Evolutionary conservation across 2,113 vertebrate species (phyloP).

Genomic region (Vicugna pacos): DNA sequence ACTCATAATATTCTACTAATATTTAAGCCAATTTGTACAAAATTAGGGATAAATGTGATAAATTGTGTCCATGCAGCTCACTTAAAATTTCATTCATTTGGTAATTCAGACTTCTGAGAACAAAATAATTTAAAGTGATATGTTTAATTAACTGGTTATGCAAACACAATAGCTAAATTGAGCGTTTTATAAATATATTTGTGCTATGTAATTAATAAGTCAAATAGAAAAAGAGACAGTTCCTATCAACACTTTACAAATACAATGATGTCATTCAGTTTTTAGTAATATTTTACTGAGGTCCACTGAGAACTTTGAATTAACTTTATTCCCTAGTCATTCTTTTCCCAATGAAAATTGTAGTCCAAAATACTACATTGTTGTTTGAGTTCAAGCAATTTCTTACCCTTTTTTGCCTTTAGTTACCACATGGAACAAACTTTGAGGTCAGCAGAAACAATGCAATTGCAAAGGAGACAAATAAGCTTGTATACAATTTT

Average conservation of each 20-base stretch:
- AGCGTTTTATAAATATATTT: background rate
- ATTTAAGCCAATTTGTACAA: slow-evolving; percentile 53
- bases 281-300: slow-evolving; percentile 4
- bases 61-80: background rate
- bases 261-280: background rate
- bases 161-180: background rate
- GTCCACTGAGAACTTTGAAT: background rate
- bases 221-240: background rate
- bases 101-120: background rate
- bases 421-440: background rate
- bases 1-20: slow-evolving; percentile 31
- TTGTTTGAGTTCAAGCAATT: background rate
- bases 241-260: background rate
- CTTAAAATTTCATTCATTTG: slow-evolving; percentile 33
- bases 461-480: background rate
- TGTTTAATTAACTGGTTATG: background rate
- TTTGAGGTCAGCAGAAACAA: slow-evolving; percentile 28
- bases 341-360: background rate
- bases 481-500: background rate
- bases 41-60: slow-evolving; percentile 38
- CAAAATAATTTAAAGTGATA: slow-evolving; percentile 14
- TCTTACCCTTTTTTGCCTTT: background rate
- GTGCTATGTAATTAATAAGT: background rate
- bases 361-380: background rate
- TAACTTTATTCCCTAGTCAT: background rate